phyloP scores from a whole-genome alignment of 2,797 vertebrate species.

The Melopsittacus undulatus region DNA sequence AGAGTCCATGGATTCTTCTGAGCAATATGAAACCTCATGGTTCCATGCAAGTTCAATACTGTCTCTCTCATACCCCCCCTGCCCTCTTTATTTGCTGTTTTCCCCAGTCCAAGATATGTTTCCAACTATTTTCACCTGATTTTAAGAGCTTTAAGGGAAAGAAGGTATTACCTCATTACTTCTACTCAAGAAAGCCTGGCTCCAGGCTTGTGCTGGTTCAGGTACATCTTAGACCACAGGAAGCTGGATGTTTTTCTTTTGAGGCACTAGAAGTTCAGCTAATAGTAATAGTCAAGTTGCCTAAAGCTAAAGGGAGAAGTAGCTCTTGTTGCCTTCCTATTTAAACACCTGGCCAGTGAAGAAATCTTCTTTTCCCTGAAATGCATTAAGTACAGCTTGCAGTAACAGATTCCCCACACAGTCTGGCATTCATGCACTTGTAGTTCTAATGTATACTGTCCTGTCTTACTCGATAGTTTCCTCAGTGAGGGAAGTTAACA shows the following conservation, averaged over 20 bases:
- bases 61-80: not conserved
- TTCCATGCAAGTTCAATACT: constrained; percentile 6
- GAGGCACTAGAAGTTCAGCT: constrained; percentile 39
- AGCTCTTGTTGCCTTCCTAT: not conserved
- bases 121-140: not conserved
- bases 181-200: not conserved
- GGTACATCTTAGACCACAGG: not conserved
- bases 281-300: constrained; percentile 26
- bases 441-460: not conserved
- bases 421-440: not conserved
- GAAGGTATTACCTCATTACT: not conserved
- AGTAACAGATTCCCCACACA: not conserved
- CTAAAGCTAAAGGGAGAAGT: constrained; percentile 36
- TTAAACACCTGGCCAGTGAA: not conserved
- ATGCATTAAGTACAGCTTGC: not conserved
- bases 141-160: not conserved
- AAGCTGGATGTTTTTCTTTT: not conserved
- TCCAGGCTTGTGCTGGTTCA: not conserved
- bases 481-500: not conserved
- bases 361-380: constrained; percentile 38
- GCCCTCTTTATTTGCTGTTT: not conserved
- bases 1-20: constrained; percentile 50
- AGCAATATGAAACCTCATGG: not conserved
- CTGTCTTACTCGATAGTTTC: not conserved
- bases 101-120: not conserved